Conservation (phyloP, 2,113 vertebrate genomes). For the Podarcis raffonei region DNA sequence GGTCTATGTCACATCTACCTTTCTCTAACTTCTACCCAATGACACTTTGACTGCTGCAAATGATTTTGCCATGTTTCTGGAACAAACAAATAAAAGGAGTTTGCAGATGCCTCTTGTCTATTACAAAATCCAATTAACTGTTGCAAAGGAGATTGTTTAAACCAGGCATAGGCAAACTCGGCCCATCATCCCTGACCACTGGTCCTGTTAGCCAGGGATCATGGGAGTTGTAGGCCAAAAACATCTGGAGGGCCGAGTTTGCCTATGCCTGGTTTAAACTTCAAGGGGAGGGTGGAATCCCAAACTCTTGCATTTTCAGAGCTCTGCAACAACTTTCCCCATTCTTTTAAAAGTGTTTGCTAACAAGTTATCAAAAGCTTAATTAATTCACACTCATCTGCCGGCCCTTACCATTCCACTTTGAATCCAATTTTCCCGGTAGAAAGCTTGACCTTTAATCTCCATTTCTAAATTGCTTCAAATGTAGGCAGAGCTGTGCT, state of each 20-base stretch:
- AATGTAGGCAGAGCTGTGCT: not conserved
- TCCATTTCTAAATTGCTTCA: slow-evolving; percentile 22
- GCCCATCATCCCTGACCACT: too few relatives aligned
- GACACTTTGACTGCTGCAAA: not conserved
- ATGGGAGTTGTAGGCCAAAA: too few relatives aligned
- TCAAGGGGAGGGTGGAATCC: not conserved
- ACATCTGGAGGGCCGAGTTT: too few relatives aligned
- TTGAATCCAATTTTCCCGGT: slow-evolving; percentile 29
- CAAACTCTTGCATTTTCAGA: not conserved
- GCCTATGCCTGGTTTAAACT: not conserved
- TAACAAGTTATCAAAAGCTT: not conserved
- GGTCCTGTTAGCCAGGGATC: too few relatives aligned
- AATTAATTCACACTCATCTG: slow-evolving; percentile 24
- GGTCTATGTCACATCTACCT: too few relatives aligned
- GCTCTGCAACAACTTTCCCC: not conserved
- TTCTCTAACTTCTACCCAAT: not conserved
- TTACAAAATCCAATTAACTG: not conserved
- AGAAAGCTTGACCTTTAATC: slow-evolving; percentile 41
- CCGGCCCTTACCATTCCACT: slow-evolving; percentile 12
- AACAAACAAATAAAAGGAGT: accelerated
- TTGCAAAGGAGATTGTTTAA: slow-evolving; percentile 14
- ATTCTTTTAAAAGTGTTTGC: not conserved
- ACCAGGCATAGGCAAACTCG: not conserved
- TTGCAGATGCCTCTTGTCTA: not conserved
- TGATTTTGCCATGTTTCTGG: not conserved